Percentiles rank a stretch among this genome's conserved stretches.
These are phyloP conservation scores for Microtus ochrogaster DNA, from an alignment of 2,113 vertebrate genomes.

Conservation along the genomic window DNA sequence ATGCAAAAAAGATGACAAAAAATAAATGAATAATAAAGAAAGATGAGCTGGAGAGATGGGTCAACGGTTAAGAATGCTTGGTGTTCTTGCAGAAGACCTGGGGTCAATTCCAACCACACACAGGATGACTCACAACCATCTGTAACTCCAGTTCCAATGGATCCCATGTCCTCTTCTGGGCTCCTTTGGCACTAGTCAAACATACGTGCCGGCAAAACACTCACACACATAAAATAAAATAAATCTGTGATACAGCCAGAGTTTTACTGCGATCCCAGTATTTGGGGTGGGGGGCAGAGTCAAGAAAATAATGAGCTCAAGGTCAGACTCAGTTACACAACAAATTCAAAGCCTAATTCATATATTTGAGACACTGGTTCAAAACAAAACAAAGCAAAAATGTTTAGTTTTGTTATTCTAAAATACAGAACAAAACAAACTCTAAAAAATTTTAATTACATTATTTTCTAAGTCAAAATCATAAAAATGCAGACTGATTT, in stretches of 20 bases:
- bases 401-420: not conserved
- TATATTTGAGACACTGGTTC: not conserved
- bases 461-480: constrained; percentile 42
- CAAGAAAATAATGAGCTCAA: no score
- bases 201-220: no score
- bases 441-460: not conserved
- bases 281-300: no score
- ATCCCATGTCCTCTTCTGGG: no score
- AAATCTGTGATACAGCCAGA: no score
- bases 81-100: no score
- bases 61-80: no score
- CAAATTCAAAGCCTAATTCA: not conserved
- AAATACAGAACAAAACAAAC: not conserved
- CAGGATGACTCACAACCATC: no score
- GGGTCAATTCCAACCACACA: no score
- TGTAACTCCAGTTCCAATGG: no score
- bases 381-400: not conserved
- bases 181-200: no score
- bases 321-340: not conserved
- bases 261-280: not conserved
- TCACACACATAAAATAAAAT: no score
- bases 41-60: not conserved
- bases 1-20: not conserved
- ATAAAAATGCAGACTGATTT: constrained; percentile 17
- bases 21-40: not conserved